Evolutionary conservation across 2,113 vertebrate species (phyloP).

Genomic region (Leptobrachium leishanense): DNA sequence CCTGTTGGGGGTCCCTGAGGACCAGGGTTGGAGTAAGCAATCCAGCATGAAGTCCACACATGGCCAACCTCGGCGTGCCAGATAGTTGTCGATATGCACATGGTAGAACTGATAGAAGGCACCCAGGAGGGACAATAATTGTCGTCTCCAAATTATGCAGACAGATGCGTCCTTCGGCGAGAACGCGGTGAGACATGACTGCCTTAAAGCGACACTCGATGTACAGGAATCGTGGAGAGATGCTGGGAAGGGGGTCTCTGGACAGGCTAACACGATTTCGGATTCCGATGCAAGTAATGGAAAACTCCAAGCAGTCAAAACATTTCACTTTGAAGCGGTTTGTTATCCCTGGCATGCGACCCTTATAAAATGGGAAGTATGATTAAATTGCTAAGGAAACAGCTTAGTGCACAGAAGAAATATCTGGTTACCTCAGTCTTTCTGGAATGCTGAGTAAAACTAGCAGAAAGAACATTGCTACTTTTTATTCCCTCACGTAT

Average conservation of each 20-base stretch:
- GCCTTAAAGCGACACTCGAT: background rate
- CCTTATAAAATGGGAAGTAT: conserved; percentile 42
- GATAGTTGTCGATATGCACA: no score
- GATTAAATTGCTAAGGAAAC: conserved; percentile 33
- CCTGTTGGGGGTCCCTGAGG: no score
- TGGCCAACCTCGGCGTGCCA: no score
- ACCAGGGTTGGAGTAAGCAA: no score
- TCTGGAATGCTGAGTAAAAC: conserved; percentile 38
- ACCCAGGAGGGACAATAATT: no score
- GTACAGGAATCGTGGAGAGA: background rate
- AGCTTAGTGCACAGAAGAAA: conserved; percentile 27
- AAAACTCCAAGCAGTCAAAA: conserved; percentile 39
- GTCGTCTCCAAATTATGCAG: no score
- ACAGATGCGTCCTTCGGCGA: no score
- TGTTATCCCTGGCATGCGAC: conserved; percentile 40
- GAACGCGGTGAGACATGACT: no score
- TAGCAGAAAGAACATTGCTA: conserved; percentile 1
- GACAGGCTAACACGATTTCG: conserved; percentile 26
- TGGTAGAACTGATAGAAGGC: no score
- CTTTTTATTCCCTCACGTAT: background rate
- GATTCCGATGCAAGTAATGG: conserved; percentile 22
- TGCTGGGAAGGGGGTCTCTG: background rate
- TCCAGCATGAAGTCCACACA: no score
- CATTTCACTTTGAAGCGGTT: conserved; percentile 37
- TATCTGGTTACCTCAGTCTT: conserved; percentile 20